These are phyloP conservation scores for Poeciliopsis paucimaculata DNA, from an alignment of 2,797 vertebrate species.

Conservation along the genomic window DNA sequence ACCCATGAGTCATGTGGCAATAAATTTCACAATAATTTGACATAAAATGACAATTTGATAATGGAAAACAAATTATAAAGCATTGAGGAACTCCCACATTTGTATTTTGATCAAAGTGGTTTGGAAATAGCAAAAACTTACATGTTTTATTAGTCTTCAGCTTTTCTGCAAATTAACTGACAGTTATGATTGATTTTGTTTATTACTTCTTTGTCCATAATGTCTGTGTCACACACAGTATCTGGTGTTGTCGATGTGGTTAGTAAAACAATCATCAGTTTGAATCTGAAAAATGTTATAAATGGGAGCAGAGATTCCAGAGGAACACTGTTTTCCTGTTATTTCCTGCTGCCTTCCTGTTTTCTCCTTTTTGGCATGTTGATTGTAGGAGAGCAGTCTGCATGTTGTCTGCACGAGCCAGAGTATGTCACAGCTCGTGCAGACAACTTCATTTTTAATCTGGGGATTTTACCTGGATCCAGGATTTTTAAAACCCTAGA, in stretches of 20 bases:
- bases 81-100: not conserved
- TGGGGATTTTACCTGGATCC: not conserved
- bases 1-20: too few relatives aligned
- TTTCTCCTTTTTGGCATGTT: slow-evolving; percentile 30
- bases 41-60: not conserved
- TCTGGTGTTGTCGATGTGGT: not conserved
- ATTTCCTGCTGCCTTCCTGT: slow-evolving; percentile 56
- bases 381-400: slow-evolving; percentile 32
- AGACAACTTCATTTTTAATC: not conserved
- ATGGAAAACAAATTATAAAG: not conserved
- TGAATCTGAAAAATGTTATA: not conserved
- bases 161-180: not conserved
- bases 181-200: not conserved
- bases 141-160: not conserved
- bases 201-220: not conserved
- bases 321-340: slow-evolving; percentile 21
- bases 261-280: not conserved
- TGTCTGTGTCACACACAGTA: not conserved
- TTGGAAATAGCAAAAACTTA: not conserved
- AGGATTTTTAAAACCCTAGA: not conserved
- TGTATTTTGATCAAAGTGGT: not conserved
- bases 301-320: not conserved
- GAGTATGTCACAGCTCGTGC: not conserved
- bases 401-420: not conserved
- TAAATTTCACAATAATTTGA: not conserved